Conservation (phyloP, 2,113 vertebrate genomes). For the Oryzias melastigma region DNA sequence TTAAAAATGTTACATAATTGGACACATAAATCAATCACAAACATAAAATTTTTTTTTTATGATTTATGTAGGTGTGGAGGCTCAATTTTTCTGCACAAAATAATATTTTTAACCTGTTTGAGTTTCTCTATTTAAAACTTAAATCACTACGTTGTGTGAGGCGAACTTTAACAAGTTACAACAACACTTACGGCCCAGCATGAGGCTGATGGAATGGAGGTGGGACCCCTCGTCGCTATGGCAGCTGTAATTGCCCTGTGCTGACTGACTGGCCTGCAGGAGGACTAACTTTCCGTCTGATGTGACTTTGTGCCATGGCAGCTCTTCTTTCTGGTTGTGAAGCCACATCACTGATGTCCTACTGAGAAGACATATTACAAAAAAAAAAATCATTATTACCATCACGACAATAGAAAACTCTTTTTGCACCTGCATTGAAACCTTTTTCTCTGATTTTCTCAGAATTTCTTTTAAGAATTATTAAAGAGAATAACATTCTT, state of each 20-base stretch:
- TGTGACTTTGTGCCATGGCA: conserved; percentile 55
- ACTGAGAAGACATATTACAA: conserved; percentile 5
- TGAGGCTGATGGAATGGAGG: conserved; percentile 63
- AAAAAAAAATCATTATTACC: neutral
- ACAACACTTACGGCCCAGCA: conserved; percentile 76
- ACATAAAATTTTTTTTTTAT: too few species aligned
- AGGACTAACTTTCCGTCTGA: conserved; percentile 68
- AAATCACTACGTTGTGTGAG: conserved; percentile 8
- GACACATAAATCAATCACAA: neutral
- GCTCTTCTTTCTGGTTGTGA: conserved; percentile 60
- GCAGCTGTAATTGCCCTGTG: conserved; percentile 82
- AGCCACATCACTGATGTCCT: conserved; percentile 73
- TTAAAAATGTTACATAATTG: neutral
- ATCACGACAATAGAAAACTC: neutral
- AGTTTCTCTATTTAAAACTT: neutral
- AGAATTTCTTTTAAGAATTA: neutral
- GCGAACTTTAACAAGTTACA: conserved; percentile 11
- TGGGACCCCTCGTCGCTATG: conserved; percentile 61
- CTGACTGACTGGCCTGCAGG: conserved; percentile 51
- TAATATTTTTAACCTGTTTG: neutral
- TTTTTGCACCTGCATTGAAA: neutral
- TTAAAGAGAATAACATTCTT: neutral
- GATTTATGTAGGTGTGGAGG: neutral
- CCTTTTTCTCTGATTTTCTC: neutral
- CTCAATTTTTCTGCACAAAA: neutral